phyloP scores from a whole-genome alignment of 1,140 invertebrate species.

The Achroia grisella region DNA sequence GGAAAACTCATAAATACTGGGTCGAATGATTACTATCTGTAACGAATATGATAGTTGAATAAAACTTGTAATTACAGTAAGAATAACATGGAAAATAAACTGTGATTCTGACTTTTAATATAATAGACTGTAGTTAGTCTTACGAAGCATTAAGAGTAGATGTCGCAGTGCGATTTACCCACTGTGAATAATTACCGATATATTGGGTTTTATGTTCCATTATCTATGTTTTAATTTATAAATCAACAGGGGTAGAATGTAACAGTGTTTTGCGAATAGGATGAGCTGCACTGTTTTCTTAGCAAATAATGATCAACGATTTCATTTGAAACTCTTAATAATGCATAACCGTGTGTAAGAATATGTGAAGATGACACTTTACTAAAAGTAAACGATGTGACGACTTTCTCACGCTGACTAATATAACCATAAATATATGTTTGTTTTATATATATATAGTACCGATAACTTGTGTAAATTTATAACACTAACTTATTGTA shows the following conservation, averaged over 20 bases:
- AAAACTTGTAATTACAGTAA: slow-evolving; percentile 36
- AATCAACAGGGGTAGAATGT: too few relatives aligned
- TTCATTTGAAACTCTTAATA: background rate
- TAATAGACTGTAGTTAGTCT: slow-evolving; percentile 56
- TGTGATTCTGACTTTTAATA: slow-evolving; percentile 71
- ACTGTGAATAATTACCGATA: too few relatives aligned
- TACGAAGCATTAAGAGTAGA: slow-evolving; percentile 41
- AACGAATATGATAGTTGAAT: slow-evolving; percentile 30
- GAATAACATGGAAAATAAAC: slow-evolving; percentile 66
- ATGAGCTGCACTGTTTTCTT: too few relatives aligned
- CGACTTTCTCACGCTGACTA: too few relatives aligned
- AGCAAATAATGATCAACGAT: too few relatives aligned
- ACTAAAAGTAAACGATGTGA: background rate
- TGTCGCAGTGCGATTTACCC: background rate
- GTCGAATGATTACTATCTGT: slow-evolving; percentile 54
- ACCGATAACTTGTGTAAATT: background rate
- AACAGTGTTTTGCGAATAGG: too few relatives aligned
- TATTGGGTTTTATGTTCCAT: too few relatives aligned
- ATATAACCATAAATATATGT: background rate
- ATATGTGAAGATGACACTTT: slow-evolving; percentile 10
- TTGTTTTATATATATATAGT: background rate
- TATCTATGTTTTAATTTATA: too few relatives aligned
- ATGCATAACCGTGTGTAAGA: background rate
- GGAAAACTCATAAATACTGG: slow-evolving; percentile 50
- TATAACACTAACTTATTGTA: too few relatives aligned